Evolutionary conservation across 2,888 invertebrate genomes (phyloP).

Genomic region (Aleiodes leptofemur): DNA sequence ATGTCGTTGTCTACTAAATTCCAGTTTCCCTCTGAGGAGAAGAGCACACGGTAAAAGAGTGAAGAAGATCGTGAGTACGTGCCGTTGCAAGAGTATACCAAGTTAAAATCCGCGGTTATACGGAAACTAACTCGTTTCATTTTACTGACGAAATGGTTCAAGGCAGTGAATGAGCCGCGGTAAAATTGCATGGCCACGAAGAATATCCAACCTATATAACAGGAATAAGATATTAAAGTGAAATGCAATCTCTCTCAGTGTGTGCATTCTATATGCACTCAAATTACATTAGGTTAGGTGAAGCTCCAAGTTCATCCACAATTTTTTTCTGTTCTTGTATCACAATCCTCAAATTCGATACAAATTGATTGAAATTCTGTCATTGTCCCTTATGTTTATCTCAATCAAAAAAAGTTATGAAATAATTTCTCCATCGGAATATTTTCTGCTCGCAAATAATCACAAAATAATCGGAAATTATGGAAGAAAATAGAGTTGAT

Average conservation of each 20-base stretch:
- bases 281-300: too few relatives aligned
- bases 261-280: not conserved
- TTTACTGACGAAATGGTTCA: constrained; percentile 35
- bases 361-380: too few relatives aligned
- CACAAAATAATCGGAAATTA: too few relatives aligned
- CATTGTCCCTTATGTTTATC: too few relatives aligned
- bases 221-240: constrained; percentile 41
- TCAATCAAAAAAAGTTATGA: too few relatives aligned
- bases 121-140: constrained; percentile 28
- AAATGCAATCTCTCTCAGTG: constrained; percentile 30
- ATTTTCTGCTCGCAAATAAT: too few relatives aligned
- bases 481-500: too few relatives aligned
- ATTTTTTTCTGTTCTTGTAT: too few relatives aligned
- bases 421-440: too few relatives aligned
- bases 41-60: not conserved
- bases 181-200: constrained; percentile 52
- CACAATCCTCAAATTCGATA: too few relatives aligned
- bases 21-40: not conserved
- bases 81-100: constrained; percentile 56
- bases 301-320: too few relatives aligned
- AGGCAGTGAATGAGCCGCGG: constrained; percentile 46
- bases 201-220: constrained; percentile 28
- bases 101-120: constrained; percentile 24
- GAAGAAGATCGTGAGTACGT: constrained; percentile 58
- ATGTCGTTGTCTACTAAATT: constrained; percentile 1